phyloP scores from a whole-genome alignment of 2,113 vertebrate genomes.

The Xenopus tropicalis region DNA sequence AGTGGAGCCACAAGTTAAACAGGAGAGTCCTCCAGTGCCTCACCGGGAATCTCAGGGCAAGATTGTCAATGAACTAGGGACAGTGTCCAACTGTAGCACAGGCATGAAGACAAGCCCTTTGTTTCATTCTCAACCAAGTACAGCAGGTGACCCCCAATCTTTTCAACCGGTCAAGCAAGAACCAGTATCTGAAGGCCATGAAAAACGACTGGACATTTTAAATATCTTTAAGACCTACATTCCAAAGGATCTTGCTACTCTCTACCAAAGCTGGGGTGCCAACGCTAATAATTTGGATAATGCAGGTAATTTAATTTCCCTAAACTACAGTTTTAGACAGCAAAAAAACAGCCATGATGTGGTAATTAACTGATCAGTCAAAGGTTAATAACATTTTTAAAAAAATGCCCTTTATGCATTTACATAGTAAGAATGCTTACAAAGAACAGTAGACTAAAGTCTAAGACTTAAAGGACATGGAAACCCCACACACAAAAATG shows the following conservation, averaged over 20 bases:
- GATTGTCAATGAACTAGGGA: constrained; percentile 58
- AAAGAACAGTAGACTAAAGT: too few relatives aligned
- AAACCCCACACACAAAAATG: too few relatives aligned
- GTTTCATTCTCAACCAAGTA: constrained; percentile 52
- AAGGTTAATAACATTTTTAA: too few relatives aligned
- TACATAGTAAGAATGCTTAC: too few relatives aligned
- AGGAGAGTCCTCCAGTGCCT: constrained; percentile 59
- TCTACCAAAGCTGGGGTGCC: constrained; percentile 86
- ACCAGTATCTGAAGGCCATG: constrained; percentile 60
- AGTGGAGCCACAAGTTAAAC: constrained; percentile 53
- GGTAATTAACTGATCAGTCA: too few relatives aligned
- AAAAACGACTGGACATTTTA: constrained; percentile 75
- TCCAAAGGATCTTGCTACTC: constrained; percentile 80
- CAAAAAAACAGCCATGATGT: too few relatives aligned
- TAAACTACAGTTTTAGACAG: too few relatives aligned
- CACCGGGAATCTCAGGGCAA: constrained; percentile 58
- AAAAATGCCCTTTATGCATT: too few relatives aligned
- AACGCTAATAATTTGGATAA: constrained; percentile 74
- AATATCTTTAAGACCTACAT: constrained; percentile 85
- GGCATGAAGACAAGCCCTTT: constrained; percentile 54
- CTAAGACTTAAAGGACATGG: too few relatives aligned
- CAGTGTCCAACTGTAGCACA: constrained; percentile 54
- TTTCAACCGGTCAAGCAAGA: constrained; percentile 68
- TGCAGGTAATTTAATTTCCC: constrained; percentile 63
- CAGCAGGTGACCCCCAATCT: constrained; percentile 49